Evolutionary conservation across 2,888 invertebrate species (phyloP), one percentile per base, ranked within the genome.

Genomic region (Lepidonotus clava): DNA sequence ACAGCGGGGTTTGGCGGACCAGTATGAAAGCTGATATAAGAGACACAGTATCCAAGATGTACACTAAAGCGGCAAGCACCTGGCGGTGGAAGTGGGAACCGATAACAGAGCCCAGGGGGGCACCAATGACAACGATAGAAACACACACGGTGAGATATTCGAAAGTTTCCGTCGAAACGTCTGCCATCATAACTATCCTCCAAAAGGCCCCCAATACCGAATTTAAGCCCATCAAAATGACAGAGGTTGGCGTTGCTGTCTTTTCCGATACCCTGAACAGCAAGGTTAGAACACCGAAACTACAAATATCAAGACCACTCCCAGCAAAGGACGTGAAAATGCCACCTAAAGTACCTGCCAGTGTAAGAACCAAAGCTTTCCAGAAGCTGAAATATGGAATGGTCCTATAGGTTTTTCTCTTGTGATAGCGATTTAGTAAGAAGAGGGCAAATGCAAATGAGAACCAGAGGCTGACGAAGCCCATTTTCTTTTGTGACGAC

Each of bases 391-490:
- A 36, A 6, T 34, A 2, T 6, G 56, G 53, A 41, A 92, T 91
- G 11, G 84, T 66, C 28, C 87, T 71, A 18, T 87, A 88, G 5
- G 90, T 89, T 24, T 84, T 88, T 1, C 92, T 88, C 67, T 93
- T 90, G 67, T 87, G 90, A 36, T 91, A 89, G 88, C 87, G 88
- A 87, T 93, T 93, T n/a, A 93, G 89, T 38, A 93, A 86, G 87
- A 91, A 92, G 18, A 93, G 88, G 8, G 93, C 92, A 32, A 92
- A 89, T 0, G 93, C 92, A 86, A 93, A 93, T 0, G 92, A 89
- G n/a, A 91, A 90, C 93, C 92, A 93, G 28, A 93, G 90, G 1
- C 92, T 91, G 11, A 93, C 93, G 88, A 93, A 93, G 28, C 90
- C 86, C 92, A 93, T 93, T 86, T 93, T 93, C 89, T 93, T 93